These are phyloP conservation scores for Strigamia crassipes DNA, from an alignment of 2,888 invertebrate species.

Conservation along the genomic window DNA sequence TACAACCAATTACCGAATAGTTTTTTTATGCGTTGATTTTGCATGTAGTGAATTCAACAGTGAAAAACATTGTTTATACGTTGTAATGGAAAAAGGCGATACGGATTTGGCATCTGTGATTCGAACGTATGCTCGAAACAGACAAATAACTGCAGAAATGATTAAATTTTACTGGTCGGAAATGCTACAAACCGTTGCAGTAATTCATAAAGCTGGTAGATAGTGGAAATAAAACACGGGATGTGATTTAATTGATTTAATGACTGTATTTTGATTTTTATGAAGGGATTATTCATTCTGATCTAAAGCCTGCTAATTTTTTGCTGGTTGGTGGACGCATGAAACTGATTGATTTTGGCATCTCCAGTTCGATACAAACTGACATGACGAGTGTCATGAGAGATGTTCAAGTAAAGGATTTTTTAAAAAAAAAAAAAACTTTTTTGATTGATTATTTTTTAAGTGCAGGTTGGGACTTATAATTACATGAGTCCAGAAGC, in stretches of 20 bases:
- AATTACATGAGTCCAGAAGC: conserved; percentile 98
- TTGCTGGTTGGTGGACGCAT: conserved; percentile 80
- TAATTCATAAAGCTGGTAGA: conserved; percentile 85
- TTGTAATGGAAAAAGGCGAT: conserved; percentile 93
- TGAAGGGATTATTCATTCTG: conserved; percentile 90
- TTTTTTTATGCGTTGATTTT: conserved; percentile 29
- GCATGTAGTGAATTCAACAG: conserved; percentile 72
- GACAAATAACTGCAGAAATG: conserved; percentile 71
- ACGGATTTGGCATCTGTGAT: conserved; percentile 82
- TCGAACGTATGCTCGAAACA: conserved; percentile 60
- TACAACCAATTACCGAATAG: no score
- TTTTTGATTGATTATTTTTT: conserved; percentile 12
- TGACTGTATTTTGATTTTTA: not conserved
- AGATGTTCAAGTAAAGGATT: conserved; percentile 62
- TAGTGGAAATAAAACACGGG: no score
- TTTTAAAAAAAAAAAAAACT: no score
- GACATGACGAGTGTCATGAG: conserved; percentile 89
- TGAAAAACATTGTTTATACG: conserved; percentile 70
- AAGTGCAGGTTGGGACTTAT: conserved; percentile 77
- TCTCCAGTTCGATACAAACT: conserved; percentile 82
- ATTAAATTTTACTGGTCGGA: conserved; percentile 89
- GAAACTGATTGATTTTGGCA: conserved; percentile 97
- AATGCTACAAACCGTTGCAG: conserved; percentile 87
- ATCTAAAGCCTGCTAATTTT: conserved; percentile 96
- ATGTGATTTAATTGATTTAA: no score